Base-by-base conservation (phyloP, 2,113 vertebrate genomes). In the Seriola aureovittata region DNA sequence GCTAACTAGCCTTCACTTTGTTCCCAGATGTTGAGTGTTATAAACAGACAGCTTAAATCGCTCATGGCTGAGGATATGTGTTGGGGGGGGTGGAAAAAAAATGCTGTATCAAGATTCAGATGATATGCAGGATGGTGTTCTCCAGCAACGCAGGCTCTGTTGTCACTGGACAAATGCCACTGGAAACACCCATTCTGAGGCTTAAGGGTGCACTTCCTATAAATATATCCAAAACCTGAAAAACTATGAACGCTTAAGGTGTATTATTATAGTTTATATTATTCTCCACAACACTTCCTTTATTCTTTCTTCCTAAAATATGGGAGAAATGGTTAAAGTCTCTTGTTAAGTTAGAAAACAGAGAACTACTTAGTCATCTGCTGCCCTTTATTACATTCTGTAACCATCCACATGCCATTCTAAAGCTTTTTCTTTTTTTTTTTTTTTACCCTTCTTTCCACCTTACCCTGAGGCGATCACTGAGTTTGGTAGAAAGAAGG, bases 401-500 rank as follows among this genome's bases (percentile, higher is more conserved):
- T 34, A 75, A 83, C 85, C 78, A 74, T 79, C 66, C 71, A 44
- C 72, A 65, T 44, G 0, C 42, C 19, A n/a, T 50, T 82, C 62
- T 71, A 1, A 78, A 83, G 75, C 75, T 78, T 89, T 65, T 48
- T 48, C 14, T 48, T 48, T 46, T 13, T 67, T 54, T 44, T 70
- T 64, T 77, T 25, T 44, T 46, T 68, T 76, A 85, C 86, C 86
- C 89, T 90, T 88, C 74, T 69, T 78, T 83, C 90, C 81, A 89
- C 89, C 86, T 90, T 85, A 86, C 87, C 92, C 85, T 1, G 57
- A 87, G 90, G 89, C 89, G 57, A 50, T 80, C 52, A 79, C 69
- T 3, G 80, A 82, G 80, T 75, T 85, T 0, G 86, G 87, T 60
- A 38, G 80, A 76, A 69, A 76, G 78, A 78, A 79, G 87, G 89